Base-by-base conservation (phyloP, 1,140 invertebrate species). In the Magallana angulata region DNA sequence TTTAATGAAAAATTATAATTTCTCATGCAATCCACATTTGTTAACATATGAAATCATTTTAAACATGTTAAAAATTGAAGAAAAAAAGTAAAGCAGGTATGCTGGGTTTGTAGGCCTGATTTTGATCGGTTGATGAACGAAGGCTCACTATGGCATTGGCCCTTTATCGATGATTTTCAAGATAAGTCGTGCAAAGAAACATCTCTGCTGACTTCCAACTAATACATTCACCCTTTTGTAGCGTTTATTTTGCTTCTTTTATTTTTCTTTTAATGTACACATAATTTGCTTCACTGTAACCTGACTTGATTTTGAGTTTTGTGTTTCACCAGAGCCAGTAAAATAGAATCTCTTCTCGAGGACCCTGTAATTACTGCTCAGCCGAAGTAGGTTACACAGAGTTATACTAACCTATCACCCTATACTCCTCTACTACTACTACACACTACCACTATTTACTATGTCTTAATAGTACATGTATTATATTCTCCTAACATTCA, bases 331-430 rank as follows among this genome's bases (percentile, higher is more conserved):
- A 84, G 82, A 84, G 82, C 88, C 88, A 89, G 85, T 87, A 89
- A 87, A 48, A 89, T 89, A 86, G 88, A 89, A 84, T 62, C 85
- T 60, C 64, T 89, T n/a, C 82, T 89, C 48, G 88, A 89, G 71
- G 88, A 89, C 60, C 88, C 88, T 57, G 85, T 89, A 7, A 76
- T 87, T 71, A 48, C 64, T 24, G 18, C 68, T 62, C 88, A 89
- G 71, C 88, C 85, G 76, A 81, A 86, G 88, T 89, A 89, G 82
- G 88, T 89, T n/a, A 14, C 62, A 30, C 58, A 57, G 36, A 57
- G 7, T 57, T 82, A 36, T 82, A 82, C 48, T 58, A 82, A 57
- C 48, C 9, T 57, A 82, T 7, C 81, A 57, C 48, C 6, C 12
- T 2, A 3, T 82, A 82, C 11, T 30, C 14, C 30, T 80, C 18